A percentile compares a stretch with the other conserved stretches of the same genome.
Conservation (phyloP, 2,113 vertebrate species). For the Daubentonia madagascariensis region DNA sequence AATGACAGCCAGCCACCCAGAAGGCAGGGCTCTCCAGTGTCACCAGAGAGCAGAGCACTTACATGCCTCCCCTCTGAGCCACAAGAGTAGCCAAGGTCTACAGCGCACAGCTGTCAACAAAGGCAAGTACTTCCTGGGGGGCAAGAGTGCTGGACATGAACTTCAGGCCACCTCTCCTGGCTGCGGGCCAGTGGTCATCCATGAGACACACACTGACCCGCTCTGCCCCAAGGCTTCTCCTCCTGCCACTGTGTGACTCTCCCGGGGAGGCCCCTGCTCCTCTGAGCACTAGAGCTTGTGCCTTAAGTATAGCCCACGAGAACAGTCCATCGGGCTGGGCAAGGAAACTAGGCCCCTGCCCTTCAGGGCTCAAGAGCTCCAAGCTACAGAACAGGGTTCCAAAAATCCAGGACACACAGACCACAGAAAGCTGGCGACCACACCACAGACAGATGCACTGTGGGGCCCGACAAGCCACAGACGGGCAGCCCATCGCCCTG, state of each 20-base stretch:
- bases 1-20: not conserved
- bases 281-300: not conserved
- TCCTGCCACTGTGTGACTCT: not conserved
- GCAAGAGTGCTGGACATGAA: fast-evolving
- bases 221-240: not conserved
- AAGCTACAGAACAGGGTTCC: not conserved
- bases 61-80: no score
- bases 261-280: not conserved
- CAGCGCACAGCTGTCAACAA: not conserved
- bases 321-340: not conserved
- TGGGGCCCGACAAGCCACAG: fast-evolving
- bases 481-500: not conserved
- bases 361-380: not conserved
- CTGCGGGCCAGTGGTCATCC: not conserved
- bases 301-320: fast-evolving
- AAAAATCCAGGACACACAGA: not conserved
- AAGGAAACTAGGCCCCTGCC: not conserved
- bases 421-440: not conserved
- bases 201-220: not conserved
- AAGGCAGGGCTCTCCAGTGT: no score
- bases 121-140: not conserved
- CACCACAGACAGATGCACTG: not conserved
- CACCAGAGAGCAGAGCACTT: fast-evolving
- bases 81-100: not conserved
- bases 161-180: not conserved